Evolutionary conservation across 2,113 vertebrate genomes (phyloP).

Genomic region (Scartelaos histophorus): DNA sequence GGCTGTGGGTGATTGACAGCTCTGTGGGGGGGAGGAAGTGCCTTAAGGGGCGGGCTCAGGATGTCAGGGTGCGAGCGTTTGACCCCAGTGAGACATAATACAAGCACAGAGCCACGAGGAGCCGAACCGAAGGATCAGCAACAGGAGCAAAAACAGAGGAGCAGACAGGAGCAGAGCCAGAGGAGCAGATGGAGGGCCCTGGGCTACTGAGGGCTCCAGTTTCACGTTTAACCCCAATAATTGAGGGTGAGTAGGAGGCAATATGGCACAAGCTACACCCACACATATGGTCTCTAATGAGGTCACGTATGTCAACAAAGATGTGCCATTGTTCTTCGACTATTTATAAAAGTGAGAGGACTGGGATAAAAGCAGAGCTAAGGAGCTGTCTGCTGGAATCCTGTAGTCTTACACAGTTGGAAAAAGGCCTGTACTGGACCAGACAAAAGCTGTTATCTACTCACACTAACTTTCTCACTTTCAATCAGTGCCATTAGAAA

Average conservation of each 20-base stretch:
- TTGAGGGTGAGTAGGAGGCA: neutral
- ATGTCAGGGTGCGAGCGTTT: neutral
- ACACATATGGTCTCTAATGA: conserved; percentile 5
- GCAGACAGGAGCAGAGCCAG: neutral
- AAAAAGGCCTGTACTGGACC: neutral
- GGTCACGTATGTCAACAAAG: neutral
- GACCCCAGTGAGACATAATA: neutral
- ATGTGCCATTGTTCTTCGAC: neutral
- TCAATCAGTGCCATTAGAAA: too few species aligned
- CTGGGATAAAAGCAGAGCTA: neutral
- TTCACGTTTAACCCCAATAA: conserved; percentile 2
- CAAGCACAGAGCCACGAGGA: neutral
- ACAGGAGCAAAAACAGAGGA: neutral
- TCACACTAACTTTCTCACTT: too few species aligned
- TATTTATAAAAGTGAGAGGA: neutral
- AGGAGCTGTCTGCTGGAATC: neutral
- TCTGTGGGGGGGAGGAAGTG: neutral
- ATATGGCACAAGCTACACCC: neutral
- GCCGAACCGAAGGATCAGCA: neutral
- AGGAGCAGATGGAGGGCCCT: neutral
- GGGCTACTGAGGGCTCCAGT: neutral
- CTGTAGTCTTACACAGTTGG: neutral
- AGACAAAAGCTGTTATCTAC: too few species aligned
- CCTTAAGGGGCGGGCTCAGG: neutral
- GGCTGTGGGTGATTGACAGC: neutral